These are phyloP conservation scores for Acanthiza pusilla DNA, from an alignment of 2,797 vertebrate species.

Conservation along the genomic window DNA sequence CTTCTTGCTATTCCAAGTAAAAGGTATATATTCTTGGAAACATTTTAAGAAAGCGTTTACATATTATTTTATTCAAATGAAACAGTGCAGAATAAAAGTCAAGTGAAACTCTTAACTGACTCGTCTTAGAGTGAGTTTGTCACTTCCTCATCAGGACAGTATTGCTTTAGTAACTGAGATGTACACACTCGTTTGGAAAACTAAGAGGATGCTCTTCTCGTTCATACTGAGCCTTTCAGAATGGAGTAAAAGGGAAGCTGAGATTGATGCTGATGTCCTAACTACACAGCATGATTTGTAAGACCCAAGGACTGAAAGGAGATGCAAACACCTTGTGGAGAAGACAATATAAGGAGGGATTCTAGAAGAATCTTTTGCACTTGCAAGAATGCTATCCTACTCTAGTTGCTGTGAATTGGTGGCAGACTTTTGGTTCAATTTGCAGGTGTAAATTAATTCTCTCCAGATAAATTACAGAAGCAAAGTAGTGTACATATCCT, in stretches of 20 bases:
- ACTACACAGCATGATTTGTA: background rate
- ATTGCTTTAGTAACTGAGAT: background rate
- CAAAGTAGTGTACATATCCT: background rate
- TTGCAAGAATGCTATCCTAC: background rate
- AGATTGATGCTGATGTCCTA: background rate
- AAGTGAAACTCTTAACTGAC: background rate
- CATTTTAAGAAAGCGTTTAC: background rate
- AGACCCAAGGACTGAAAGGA: background rate
- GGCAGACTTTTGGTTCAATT: background rate
- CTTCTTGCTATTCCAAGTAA: background rate
- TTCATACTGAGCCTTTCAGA: background rate
- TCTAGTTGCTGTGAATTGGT: background rate
- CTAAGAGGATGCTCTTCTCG: background rate
- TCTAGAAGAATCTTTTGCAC: background rate
- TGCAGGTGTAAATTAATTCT: background rate
- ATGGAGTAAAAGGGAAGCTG: background rate
- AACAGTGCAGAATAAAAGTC: background rate
- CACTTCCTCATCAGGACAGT: background rate
- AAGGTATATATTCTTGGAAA: background rate
- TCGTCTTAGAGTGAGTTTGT: background rate
- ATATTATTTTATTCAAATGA: background rate
- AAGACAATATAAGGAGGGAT: background rate
- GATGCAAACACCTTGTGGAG: background rate
- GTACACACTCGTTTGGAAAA: background rate
- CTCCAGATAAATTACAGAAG: background rate